Conservation (phyloP, 1,140 invertebrate genomes). For the Stratiolaelaps scimitus region DNA sequence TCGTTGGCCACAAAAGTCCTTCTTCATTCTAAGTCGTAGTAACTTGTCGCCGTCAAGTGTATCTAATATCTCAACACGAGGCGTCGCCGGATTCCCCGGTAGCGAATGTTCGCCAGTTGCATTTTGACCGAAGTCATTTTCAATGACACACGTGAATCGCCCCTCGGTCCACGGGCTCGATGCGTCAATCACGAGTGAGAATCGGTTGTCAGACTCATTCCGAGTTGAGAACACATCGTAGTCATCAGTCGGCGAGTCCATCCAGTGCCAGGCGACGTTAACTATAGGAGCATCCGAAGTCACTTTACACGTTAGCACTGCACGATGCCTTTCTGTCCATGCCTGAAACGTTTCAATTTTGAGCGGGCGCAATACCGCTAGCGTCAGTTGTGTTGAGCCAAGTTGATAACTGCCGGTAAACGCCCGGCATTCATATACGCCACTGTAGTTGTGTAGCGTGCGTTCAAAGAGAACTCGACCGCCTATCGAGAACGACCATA, state of each 20-base stretch:
- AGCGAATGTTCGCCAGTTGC: neutral
- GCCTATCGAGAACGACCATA: neutral
- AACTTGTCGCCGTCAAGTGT: neutral
- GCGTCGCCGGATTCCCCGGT: conserved; percentile 1
- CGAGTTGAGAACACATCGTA: neutral
- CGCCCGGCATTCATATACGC: neutral
- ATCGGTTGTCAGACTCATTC: neutral
- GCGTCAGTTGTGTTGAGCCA: neutral
- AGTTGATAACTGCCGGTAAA: neutral
- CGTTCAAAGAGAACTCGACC: neutral
- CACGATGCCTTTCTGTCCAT: neutral
- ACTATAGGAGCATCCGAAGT: neutral
- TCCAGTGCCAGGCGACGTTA: neutral
- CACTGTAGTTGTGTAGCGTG: neutral
- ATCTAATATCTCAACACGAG: conserved; percentile 1
- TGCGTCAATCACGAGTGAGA: neutral
- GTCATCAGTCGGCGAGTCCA: neutral
- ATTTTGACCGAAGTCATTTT: conserved; percentile 24
- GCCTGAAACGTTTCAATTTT: neutral
- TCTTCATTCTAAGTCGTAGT: neutral
- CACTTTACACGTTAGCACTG: neutral
- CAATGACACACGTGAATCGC: neutral
- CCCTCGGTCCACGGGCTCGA: neutral
- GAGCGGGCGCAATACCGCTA: neutral
- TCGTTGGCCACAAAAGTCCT: neutral